phyloP scores from a whole-genome alignment of 37 sponge, comb jelly and placozoan species.

The Chondrilla cf. caribensis region DNA sequence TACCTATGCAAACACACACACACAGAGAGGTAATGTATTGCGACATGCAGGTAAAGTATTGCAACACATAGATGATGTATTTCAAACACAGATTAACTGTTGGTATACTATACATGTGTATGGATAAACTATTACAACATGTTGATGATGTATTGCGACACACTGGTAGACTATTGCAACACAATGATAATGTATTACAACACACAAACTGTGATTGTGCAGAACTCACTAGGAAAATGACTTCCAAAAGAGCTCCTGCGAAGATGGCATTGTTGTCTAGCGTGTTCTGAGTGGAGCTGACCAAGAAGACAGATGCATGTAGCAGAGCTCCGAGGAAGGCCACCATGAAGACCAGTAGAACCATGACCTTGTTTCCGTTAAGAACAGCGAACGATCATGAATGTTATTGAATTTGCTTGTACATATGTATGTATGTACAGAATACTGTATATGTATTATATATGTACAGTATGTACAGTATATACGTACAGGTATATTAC shows the following conservation, averaged over 20 bases:
- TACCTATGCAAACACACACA: too few relatives aligned
- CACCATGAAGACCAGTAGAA: not conserved
- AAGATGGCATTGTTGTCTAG: not conserved
- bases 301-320: not conserved
- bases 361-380: not conserved
- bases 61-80: too few relatives aligned
- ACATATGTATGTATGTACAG: not conserved
- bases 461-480: slow-evolving; percentile 51
- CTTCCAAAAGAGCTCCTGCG: not conserved
- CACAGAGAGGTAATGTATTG: too few relatives aligned
- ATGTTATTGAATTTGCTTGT: not conserved
- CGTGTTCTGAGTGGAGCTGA: not conserved
- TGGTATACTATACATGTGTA: too few relatives aligned
- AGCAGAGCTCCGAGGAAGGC: not conserved
- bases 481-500: slow-evolving; percentile 59
- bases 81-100: too few relatives aligned
- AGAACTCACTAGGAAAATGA: not conserved
- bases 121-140: too few relatives aligned
- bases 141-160: too few relatives aligned
- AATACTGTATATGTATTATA: not conserved
- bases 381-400: not conserved
- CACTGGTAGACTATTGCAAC: too few relatives aligned
- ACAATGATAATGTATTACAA: too few relatives aligned
- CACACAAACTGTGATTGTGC: too few relatives aligned
- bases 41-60: too few relatives aligned